A percentile compares a stretch with the other conserved stretches of the same genome.
These are phyloP conservation scores for Hypanus sabinus DNA, from an alignment of 2,113 vertebrate species.

Conservation along the genomic window DNA sequence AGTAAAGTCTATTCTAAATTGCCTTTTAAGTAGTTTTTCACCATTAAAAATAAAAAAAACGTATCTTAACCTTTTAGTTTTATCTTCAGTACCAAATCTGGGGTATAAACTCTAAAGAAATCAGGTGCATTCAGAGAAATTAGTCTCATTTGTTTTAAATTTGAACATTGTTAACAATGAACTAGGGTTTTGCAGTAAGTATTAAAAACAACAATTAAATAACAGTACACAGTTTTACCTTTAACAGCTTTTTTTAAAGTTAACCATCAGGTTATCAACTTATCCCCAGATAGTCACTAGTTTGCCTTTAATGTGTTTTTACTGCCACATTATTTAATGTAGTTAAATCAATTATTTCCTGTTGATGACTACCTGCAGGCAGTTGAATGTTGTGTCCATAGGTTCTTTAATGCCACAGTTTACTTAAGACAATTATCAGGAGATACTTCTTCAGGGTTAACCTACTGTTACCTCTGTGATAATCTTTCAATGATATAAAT, in stretches of 20 bases:
- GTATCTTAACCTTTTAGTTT: background rate
- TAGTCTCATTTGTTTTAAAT: background rate
- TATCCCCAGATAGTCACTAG: background rate
- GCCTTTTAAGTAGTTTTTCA: background rate
- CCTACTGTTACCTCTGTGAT: too few relatives aligned
- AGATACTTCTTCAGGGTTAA: too few relatives aligned
- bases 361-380: too few relatives aligned
- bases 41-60: background rate
- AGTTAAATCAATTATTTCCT: too few relatives aligned
- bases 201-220: background rate
- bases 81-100: background rate
- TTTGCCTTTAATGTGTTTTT: too few relatives aligned
- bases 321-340: too few relatives aligned
- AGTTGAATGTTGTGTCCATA: too few relatives aligned
- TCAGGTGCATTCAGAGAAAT: background rate
- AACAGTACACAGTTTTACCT: background rate
- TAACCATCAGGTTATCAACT: background rate
- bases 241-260: background rate
- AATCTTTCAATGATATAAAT: too few relatives aligned
- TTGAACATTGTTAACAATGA: background rate
- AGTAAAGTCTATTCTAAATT: background rate
- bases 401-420: too few relatives aligned
- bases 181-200: background rate
- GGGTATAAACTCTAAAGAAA: background rate
- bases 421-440: too few relatives aligned